Percentiles rank a stretch among this genome's conserved stretches.
phyloP scores from a whole-genome alignment of 2,113 vertebrate species.

The Chauna torquata region DNA sequence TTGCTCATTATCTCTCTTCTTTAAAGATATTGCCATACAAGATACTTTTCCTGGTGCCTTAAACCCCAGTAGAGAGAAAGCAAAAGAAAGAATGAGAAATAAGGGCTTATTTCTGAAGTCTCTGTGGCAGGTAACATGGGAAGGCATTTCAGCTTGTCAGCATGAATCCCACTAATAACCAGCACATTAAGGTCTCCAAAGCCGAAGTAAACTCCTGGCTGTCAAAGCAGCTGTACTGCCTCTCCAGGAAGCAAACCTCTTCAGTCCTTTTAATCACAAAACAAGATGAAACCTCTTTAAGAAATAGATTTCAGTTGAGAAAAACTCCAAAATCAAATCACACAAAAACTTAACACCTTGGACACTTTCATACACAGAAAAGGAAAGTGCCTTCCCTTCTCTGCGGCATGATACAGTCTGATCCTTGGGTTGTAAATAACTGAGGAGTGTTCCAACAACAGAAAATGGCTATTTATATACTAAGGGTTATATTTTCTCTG shows the following conservation, averaged over 20 bases:
- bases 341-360: neutral
- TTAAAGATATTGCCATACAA: neutral
- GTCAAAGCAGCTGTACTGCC: neutral
- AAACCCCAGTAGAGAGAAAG: neutral
- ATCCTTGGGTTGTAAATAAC: neutral
- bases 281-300: neutral
- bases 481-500: neutral
- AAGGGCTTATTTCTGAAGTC: neutral
- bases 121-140: neutral
- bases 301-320: neutral
- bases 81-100: neutral
- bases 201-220: neutral
- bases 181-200: neutral
- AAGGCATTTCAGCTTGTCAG: neutral
- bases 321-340: neutral
- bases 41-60: neutral
- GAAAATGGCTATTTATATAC: neutral
- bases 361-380: neutral
- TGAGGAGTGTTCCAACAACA: neutral
- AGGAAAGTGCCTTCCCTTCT: neutral
- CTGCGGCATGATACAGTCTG: fast-evolving
- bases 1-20: neutral
- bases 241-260: neutral
- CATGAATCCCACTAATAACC: neutral
- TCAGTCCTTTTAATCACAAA: neutral